phyloP scores from a whole-genome alignment of 2,888 invertebrate genomes.

The Ypsolopha sequella region DNA sequence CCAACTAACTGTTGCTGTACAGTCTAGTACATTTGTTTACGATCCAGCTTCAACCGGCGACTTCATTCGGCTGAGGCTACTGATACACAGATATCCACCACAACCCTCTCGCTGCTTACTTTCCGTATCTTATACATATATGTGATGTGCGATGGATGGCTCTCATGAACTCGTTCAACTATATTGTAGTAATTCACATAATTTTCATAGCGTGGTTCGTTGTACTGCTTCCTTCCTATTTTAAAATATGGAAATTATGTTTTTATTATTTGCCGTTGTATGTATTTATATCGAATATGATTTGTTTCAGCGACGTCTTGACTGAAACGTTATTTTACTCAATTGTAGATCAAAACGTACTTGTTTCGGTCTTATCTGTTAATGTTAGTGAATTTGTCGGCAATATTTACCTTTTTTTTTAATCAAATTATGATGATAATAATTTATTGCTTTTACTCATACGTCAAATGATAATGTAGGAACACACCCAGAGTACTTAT shows the following conservation, averaged over 20 bases:
- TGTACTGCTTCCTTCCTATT: slow-evolving; percentile 40
- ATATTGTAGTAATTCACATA: not conserved
- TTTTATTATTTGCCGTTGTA: slow-evolving; percentile 12
- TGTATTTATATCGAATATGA: not conserved
- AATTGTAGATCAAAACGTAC: slow-evolving; percentile 21
- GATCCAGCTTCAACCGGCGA: not conserved
- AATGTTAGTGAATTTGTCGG: slow-evolving; percentile 29
- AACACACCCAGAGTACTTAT: slow-evolving; percentile 49
- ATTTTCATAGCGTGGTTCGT: not conserved
- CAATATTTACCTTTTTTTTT: slow-evolving; percentile 32
- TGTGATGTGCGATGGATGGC: not conserved
- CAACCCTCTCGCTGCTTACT: not conserved
- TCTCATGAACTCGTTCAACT: not conserved
- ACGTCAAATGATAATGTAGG: slow-evolving; percentile 23
- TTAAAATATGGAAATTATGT: slow-evolving; percentile 36
- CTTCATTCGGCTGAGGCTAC: not conserved
- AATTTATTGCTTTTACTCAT: slow-evolving; percentile 32
- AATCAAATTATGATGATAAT: slow-evolving; percentile 35
- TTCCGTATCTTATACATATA: not conserved
- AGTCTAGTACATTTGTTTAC: not conserved
- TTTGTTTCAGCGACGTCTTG: slow-evolving; percentile 22
- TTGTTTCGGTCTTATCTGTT: slow-evolving; percentile 28
- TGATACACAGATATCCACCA: not conserved
- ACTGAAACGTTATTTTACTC: slow-evolving; percentile 27
- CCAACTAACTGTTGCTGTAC: slow-evolving; percentile 9